These are phyloP conservation scores for Poeciliopsis infans DNA, from an alignment of 2,797 vertebrate genomes.

Conservation along the genomic window DNA sequence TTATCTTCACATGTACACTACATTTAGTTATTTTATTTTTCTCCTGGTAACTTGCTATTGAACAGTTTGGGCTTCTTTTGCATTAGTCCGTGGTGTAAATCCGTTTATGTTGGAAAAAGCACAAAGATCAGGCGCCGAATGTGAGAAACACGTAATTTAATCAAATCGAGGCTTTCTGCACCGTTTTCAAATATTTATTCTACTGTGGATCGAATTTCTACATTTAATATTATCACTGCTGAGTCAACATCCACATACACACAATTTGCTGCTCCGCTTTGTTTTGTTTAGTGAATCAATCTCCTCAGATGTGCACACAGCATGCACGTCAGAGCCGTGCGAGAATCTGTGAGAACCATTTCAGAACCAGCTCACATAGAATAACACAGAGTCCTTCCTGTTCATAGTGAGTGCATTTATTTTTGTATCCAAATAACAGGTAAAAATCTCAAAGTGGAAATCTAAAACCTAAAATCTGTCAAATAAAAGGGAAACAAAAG, in stretches of 20 bases:
- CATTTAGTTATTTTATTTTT: background rate
- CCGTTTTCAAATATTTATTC: constrained; percentile 22
- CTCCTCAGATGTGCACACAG: background rate
- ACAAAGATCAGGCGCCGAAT: background rate
- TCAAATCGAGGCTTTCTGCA: constrained; percentile 10
- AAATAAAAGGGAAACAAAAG: background rate
- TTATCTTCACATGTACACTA: background rate
- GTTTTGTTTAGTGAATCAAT: constrained; percentile 6
- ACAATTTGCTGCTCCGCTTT: background rate
- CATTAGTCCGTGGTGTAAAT: background rate
- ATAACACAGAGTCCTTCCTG: background rate
- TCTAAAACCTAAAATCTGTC: background rate
- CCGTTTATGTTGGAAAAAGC: background rate
- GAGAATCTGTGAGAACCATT: background rate
- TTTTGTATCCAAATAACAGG: background rate
- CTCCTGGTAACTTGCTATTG: background rate
- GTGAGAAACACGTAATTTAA: background rate
- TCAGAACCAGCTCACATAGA: background rate
- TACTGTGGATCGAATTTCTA: background rate
- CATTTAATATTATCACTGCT: background rate
- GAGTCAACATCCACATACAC: constrained; percentile 10
- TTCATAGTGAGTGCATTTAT: background rate
- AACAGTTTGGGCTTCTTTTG: background rate
- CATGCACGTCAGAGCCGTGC: background rate
- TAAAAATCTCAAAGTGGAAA: background rate